Conservation (phyloP, 2,797 vertebrate species). For the Sebastes steindachneri region DNA sequence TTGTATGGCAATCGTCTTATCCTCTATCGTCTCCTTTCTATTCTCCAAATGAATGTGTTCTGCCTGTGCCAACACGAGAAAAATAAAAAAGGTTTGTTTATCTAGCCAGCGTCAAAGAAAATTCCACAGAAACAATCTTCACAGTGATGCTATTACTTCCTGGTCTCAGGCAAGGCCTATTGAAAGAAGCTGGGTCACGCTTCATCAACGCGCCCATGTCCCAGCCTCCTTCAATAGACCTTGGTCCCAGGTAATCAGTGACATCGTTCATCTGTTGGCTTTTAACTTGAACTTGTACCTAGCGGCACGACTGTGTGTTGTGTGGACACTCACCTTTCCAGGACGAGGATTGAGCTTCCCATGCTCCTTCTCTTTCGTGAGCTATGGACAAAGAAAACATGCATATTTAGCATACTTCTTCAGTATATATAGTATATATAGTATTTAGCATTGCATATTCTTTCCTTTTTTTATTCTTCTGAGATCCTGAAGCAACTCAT, state of each 20-base stretch:
- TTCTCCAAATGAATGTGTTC: not conserved
- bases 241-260: not conserved
- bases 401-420: not conserved
- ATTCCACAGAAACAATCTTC: not conserved
- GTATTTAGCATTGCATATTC: not conserved
- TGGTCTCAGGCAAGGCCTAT: not conserved
- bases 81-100: not conserved
- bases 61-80: too few species aligned
- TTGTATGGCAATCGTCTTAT: not conserved
- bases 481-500: not conserved
- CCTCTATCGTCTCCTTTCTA: not conserved
- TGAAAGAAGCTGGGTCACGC: too few species aligned
- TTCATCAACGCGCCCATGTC: too few species aligned
- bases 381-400: slow-evolving; percentile 58
- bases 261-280: not conserved
- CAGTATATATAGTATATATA: not conserved
- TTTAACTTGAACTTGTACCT: not conserved
- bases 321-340: slow-evolving; percentile 88
- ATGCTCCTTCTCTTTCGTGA: slow-evolving; percentile 85
- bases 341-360: slow-evolving; percentile 91
- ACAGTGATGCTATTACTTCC: not conserved
- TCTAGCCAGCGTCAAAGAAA: not conserved
- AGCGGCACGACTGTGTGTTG: not conserved
- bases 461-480: not conserved
- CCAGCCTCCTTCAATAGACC: too few species aligned